phyloP scores from a whole-genome alignment of 2,113 vertebrate species.

The Halcyon senegalensis region DNA sequence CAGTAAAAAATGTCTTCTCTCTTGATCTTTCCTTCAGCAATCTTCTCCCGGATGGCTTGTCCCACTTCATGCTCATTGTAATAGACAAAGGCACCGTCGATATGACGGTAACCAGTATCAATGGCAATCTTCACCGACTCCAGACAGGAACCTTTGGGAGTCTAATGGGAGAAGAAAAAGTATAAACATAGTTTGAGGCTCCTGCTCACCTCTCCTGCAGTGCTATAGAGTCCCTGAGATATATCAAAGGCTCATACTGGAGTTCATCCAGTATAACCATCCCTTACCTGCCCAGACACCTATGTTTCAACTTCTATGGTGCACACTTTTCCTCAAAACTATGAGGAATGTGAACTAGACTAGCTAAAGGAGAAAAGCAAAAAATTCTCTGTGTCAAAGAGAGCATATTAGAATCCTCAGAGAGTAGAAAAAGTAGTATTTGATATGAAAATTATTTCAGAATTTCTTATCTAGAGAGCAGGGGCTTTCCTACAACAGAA shows the following conservation, averaged over 20 bases:
- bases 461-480: not conserved
- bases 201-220: not conserved
- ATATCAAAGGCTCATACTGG: not conserved
- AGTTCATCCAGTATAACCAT: not conserved
- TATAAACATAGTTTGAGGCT: not conserved
- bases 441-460: not conserved
- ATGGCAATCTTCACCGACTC: constrained; percentile 87
- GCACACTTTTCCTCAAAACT: not conserved
- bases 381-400: not conserved
- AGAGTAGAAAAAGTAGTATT: not conserved
- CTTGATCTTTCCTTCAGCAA: constrained; percentile 86
- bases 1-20: constrained; percentile 94
- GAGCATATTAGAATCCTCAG: not conserved
- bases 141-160: constrained; percentile 74
- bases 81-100: constrained; percentile 91
- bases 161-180: constrained; percentile 71
- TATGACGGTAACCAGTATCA: constrained; percentile 88
- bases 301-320: not conserved
- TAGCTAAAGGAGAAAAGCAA: not conserved
- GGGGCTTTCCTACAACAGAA: not conserved
- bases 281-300: not conserved
- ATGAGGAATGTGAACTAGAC: not conserved
- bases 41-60: constrained; percentile 88
- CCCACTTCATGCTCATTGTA: constrained; percentile 91
- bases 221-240: not conserved